Conservation (phyloP, 2,888 invertebrate species). For the Onchidella celtica region DNA sequence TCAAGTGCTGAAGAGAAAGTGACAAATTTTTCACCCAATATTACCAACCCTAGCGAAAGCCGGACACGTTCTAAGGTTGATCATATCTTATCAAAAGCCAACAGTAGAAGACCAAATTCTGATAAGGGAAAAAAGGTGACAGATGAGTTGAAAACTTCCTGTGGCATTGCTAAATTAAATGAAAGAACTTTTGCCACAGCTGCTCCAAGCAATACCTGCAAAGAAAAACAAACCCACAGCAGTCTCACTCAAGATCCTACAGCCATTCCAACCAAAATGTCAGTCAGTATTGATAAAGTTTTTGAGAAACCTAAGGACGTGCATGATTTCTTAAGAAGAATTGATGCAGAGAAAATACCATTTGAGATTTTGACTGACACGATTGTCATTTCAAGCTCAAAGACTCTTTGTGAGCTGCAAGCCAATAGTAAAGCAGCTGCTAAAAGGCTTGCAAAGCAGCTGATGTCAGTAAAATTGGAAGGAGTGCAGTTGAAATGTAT, state of each 20-base stretch:
- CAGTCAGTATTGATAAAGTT: slow-evolving; percentile 16
- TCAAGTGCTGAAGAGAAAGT: background rate
- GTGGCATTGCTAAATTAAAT: too few species aligned
- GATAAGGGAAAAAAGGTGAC: too few species aligned
- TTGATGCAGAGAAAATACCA: background rate
- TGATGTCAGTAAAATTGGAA: background rate
- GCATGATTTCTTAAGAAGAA: background rate
- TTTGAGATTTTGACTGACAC: background rate
- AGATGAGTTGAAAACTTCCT: too few species aligned
- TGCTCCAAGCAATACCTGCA: too few species aligned
- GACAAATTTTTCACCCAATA: too few species aligned
- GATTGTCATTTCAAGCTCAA: background rate
- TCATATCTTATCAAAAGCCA: too few species aligned
- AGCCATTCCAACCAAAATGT: background rate
- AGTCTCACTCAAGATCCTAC: background rate
- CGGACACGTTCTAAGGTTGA: too few species aligned
- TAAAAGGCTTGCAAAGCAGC: background rate
- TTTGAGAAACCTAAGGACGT: background rate
- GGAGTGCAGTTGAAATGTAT: background rate
- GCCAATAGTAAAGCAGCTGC: slow-evolving; percentile 2
- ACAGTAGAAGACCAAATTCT: too few species aligned
- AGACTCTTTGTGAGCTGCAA: background rate
- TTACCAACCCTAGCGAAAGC: too few species aligned
- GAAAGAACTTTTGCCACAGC: too few species aligned
- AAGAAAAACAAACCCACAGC: too few species aligned